Evolutionary conservation across 2,888 invertebrate genomes (phyloP).

Genomic region (Orthosia gothica): DNA sequence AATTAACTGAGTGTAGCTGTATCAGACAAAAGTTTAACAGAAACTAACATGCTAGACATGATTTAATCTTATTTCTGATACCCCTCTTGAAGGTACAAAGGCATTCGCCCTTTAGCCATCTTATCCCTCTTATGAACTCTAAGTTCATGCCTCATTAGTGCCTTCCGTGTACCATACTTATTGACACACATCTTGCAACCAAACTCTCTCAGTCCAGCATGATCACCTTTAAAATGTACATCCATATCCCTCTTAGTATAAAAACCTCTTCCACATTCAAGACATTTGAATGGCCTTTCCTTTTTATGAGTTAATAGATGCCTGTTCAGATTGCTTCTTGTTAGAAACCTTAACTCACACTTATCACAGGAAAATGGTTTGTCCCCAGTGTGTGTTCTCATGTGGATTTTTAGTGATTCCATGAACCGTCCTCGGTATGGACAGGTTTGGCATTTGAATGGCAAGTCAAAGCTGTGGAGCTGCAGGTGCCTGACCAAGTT

Average conservation of each 20-base stretch:
- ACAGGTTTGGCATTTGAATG: slow-evolving; percentile 79
- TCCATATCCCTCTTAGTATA: slow-evolving; percentile 78
- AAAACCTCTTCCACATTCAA: slow-evolving; percentile 79
- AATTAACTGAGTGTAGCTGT: background rate
- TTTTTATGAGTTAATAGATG: slow-evolving; percentile 81
- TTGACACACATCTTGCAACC: slow-evolving; percentile 79
- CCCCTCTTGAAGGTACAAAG: slow-evolving; percentile 81
- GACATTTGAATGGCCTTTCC: slow-evolving; percentile 78
- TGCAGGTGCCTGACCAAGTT: slow-evolving; percentile 79
- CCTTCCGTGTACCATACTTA: slow-evolving; percentile 81
- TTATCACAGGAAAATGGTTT: slow-evolving; percentile 82
- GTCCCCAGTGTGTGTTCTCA: slow-evolving; percentile 79
- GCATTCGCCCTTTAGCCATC: slow-evolving; percentile 81
- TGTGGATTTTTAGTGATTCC: slow-evolving; percentile 80
- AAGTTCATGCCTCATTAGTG: slow-evolving; percentile 82
- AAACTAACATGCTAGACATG: slow-evolving; percentile 14
- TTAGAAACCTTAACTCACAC: slow-evolving; percentile 78
- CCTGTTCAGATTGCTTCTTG: slow-evolving; percentile 81
- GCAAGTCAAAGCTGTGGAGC: slow-evolving; percentile 76
- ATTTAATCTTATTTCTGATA: slow-evolving; percentile 64
- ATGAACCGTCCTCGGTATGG: slow-evolving; percentile 80
- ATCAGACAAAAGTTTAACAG: slow-evolving; percentile 16
- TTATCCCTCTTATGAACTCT: slow-evolving; percentile 83
- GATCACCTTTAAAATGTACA: slow-evolving; percentile 79
- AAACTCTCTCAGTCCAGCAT: slow-evolving; percentile 80